phyloP scores from a whole-genome alignment of 2,113 vertebrate species.

The Quiscalus mexicanus region DNA sequence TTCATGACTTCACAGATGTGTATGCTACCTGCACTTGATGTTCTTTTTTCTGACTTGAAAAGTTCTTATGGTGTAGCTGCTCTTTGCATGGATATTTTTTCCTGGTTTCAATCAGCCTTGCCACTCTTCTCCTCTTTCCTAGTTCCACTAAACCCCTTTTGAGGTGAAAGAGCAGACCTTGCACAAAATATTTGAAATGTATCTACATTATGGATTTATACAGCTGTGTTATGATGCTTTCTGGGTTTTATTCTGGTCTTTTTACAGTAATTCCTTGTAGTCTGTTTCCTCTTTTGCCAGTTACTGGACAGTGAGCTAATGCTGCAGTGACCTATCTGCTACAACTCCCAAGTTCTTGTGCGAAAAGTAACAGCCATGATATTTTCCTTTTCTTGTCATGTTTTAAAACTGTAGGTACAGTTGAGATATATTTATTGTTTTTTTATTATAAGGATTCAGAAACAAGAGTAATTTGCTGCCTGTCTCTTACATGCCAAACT shows the following conservation, averaged over 20 bases:
- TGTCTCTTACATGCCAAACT: not conserved
- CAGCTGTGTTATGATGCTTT: not conserved
- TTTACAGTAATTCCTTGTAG: not conserved
- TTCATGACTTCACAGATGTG: not conserved
- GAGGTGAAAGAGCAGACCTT: not conserved
- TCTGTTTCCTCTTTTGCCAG: not conserved
- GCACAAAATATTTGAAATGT: not conserved
- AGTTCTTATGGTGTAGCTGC: not conserved
- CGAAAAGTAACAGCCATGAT: not conserved
- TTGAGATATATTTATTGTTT: not conserved
- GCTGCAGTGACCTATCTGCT: not conserved
- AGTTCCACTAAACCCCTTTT: not conserved
- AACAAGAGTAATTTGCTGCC: not conserved
- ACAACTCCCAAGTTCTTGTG: not conserved
- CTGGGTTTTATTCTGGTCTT: not conserved
- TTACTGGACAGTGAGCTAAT: not conserved
- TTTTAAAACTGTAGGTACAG: not conserved
- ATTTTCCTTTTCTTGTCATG: not conserved
- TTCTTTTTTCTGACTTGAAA: not conserved
- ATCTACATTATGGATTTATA: not conserved
- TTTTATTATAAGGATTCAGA: not conserved
- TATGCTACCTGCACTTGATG: not conserved
- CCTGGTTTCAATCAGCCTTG: not conserved
- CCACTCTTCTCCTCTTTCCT: not conserved
- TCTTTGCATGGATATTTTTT: not conserved